Evolutionary conservation across 2,888 invertebrate genomes (phyloP), one percentile per base, ranked within the genome.

Genomic region (Epiblema foenella): DNA sequence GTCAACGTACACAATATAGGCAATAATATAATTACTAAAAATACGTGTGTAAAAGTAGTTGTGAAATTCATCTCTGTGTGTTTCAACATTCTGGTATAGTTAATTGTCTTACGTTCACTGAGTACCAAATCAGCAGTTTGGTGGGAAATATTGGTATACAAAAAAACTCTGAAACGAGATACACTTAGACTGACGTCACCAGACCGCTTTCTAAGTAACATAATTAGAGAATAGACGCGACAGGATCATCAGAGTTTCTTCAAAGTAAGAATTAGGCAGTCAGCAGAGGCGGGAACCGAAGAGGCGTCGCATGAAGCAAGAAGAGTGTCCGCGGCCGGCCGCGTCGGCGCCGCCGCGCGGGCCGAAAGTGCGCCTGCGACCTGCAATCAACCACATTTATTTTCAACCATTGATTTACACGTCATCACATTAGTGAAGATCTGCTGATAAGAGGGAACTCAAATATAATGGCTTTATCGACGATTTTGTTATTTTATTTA

Each of bases 311-410:
- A 77, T 75, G 77, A 59, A 73, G 76, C 75, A 73, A 74, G 74
- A 62, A 67, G 77, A 72, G 76, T 75, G 78, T 77, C 75, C 76
- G 74, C 77, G 74, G 75, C 71, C 75, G 78, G 75, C 42, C 56
- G 29, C n/a, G 46, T n/a, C 72, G 59, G 77, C 77, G 18, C 9
- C 56, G 56, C 72, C 64, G 74, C 73, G 69, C 62, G 75, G 73
- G 75, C 72, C 73, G 70, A 69, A 76, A 59, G 71, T 74, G 79
- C 79, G 81, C 81, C 80, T 81, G 82, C 82, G 80, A 85, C 85
- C 89, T 89, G 86, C 15, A 82, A 82, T 75, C 65, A 68, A 70
- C 20, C 11, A 37, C 46, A 46, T n/a, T 46, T 42, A 3, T 42
- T 42, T 42, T 42, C 42, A 42, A 15, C 42, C 42, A 15, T 42